Percentiles rank a stretch among this genome's conserved stretches.
Evolutionary conservation across 2,888 invertebrate genomes (phyloP).

Genomic region (Drosophila austrosaltans): DNA sequence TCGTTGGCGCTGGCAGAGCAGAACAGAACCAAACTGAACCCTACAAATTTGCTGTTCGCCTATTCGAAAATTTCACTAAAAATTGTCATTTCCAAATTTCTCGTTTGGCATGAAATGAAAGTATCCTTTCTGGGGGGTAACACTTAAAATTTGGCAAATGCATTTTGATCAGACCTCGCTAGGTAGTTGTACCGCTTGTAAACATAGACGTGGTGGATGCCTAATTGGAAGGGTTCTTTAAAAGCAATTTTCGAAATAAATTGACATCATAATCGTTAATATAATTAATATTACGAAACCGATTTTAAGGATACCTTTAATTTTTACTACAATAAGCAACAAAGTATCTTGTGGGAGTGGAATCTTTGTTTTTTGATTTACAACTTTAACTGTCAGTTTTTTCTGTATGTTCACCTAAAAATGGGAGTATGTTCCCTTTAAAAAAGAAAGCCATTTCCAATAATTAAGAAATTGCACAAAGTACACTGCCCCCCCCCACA

Average conservation of each 20-base stretch:
- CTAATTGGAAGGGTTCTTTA: background rate
- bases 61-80: constrained; percentile 84
- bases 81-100: constrained; percentile 84
- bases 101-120: constrained; percentile 81
- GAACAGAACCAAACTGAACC: constrained; percentile 64
- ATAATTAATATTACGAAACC: background rate
- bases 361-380: background rate
- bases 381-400: background rate
- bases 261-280: background rate
- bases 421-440: background rate
- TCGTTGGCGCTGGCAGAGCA: constrained; percentile 45
- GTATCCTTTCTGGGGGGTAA: constrained; percentile 67
- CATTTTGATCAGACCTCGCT: constrained; percentile 5
- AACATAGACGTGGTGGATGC: background rate
- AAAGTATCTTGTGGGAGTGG: background rate
- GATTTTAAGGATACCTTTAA: background rate
- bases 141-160: constrained; percentile 23
- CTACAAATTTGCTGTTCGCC: constrained; percentile 82
- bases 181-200: background rate
- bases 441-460: background rate
- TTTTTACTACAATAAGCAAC: background rate
- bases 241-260: background rate
- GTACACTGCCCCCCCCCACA: background rate
- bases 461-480: background rate
- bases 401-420: no score